Base-by-base conservation (phyloP, 2,797 vertebrate species). In the Oryzias sinensis region DNA sequence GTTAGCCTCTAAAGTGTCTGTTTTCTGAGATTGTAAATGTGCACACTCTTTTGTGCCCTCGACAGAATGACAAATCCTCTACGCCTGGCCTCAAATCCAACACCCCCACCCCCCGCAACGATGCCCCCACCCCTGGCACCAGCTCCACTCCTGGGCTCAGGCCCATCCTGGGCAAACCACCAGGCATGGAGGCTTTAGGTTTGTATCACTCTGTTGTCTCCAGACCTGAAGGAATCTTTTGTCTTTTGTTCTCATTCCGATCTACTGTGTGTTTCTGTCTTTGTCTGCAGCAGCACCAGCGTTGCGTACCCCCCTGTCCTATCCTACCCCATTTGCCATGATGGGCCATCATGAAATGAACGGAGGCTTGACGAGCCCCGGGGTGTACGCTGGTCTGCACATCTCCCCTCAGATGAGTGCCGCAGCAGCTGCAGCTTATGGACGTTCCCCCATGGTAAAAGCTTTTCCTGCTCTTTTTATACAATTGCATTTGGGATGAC, bases 381-480 rank as follows among this genome's bases (percentile, higher is more conserved):
- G 97, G 56, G 95, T 97, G 43, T 99, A 99, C 8, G 97, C 96
- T 0, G 94, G 97, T 55, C 93, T 99, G 2, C 97, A 99, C 87
- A 97, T 99, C 85, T 98, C 97, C 17, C 97, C 97, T 4, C 97
- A 99, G 80, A 98, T 99, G 96, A 99, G 96, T 0, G 96, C 93
- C 0, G 96, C 96, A 0, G 97, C 96, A 0, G 96, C 94, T 0
- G 97, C 96, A 0, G 96, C 96, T 49, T 99, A 98, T 0, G 96
- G 96, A 43, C 92, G 97, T 59, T 94, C 97, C 17, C 94, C 95
- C 1, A 96, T 98, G 94, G 97, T 98, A 89, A 86, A 22, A 0
- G 4, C 15, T 25, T 43, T 42, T 20, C 22, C 22, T 45, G 6
- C 17, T 33, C 25, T 18, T 49, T 37, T 49, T 25, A 37, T 55